Percentiles rank a stretch among this genome's conserved stretches.
These are phyloP conservation scores for Agrotis puta DNA, from an alignment of 2,888 invertebrate species.

Conservation along the genomic window DNA sequence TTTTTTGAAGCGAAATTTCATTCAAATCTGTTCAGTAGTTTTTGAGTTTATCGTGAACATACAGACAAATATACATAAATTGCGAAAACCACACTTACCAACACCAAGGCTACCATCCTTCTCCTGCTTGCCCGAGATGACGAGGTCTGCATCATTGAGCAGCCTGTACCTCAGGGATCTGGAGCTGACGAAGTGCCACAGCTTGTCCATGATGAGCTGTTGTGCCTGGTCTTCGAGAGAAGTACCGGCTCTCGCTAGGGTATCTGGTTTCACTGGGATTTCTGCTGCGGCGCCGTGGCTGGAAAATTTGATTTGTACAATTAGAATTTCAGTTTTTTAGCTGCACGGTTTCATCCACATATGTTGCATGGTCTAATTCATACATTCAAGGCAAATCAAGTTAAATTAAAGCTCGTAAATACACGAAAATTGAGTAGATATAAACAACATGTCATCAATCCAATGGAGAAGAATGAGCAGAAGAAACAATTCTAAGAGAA, in stretches of 20 bases:
- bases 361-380: no score
- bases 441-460: no score
- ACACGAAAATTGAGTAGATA: no score
- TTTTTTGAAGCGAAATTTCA: no score
- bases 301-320: slow-evolving; percentile 61
- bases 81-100: slow-evolving; percentile 79
- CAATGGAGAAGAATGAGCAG: neutral
- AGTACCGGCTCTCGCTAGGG: slow-evolving; percentile 89
- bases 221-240: slow-evolving; percentile 92
- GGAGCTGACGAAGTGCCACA: slow-evolving; percentile 94
- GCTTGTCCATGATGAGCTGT: slow-evolving; percentile 93
- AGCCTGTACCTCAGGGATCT: slow-evolving; percentile 95
- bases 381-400: no score
- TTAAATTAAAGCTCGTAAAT: no score
- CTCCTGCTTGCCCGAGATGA: slow-evolving; percentile 93
- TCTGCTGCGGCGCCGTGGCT: slow-evolving; percentile 86
- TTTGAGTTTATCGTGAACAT: no score
- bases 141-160: slow-evolving; percentile 94
- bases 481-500: neutral
- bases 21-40: no score
- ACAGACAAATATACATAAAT: neutral
- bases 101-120: slow-evolving; percentile 93
- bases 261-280: slow-evolving; percentile 90
- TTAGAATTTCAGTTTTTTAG: neutral
- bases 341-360: no score